phyloP scores from a whole-genome alignment of 2,888 invertebrate genomes.

The Osmoderma eremita region DNA sequence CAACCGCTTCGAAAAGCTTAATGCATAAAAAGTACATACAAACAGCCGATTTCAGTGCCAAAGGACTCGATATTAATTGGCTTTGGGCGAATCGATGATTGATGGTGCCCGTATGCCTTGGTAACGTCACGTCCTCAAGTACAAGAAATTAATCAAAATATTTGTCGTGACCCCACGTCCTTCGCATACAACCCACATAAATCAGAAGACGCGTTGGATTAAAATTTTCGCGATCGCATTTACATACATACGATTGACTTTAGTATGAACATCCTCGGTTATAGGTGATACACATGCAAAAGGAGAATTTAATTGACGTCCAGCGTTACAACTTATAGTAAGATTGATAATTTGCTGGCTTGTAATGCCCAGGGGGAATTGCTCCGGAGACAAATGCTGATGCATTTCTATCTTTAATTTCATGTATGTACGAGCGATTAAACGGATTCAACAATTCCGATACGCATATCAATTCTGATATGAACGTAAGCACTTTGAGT shows the following conservation, averaged over 20 bases:
- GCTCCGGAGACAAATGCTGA: conserved; percentile 39
- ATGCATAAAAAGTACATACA: too few relatives aligned
- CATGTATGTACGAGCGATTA: conserved; percentile 22
- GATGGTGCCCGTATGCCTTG: conserved; percentile 7
- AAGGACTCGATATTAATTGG: conserved; percentile 9
- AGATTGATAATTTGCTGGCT: conserved; percentile 34
- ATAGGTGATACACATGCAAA: conserved; percentile 2
- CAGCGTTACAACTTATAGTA: conserved; percentile 24
- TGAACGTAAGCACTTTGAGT: not conserved
- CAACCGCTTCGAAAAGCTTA: too few relatives aligned
- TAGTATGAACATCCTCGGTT: too few relatives aligned
- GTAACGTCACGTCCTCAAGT: conserved; percentile 1
- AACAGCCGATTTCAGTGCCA: too few relatives aligned
- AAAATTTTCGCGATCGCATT: conserved; percentile 7
- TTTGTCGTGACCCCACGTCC: conserved; percentile 23
- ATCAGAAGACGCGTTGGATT: conserved; percentile 14
- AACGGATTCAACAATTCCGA: not conserved
- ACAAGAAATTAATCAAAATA: conserved; percentile 27
- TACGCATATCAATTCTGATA: conserved; percentile 7
- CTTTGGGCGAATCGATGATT: conserved; percentile 8
- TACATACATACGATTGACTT: not conserved
- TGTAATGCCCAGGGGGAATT: conserved; percentile 19
- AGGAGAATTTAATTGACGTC: conserved; percentile 34
- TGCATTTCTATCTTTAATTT: conserved; percentile 35
- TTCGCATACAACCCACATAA: conserved; percentile 8